Conservation (phyloP, 2,113 vertebrate species). For the Myrmecobius fasciatus region DNA sequence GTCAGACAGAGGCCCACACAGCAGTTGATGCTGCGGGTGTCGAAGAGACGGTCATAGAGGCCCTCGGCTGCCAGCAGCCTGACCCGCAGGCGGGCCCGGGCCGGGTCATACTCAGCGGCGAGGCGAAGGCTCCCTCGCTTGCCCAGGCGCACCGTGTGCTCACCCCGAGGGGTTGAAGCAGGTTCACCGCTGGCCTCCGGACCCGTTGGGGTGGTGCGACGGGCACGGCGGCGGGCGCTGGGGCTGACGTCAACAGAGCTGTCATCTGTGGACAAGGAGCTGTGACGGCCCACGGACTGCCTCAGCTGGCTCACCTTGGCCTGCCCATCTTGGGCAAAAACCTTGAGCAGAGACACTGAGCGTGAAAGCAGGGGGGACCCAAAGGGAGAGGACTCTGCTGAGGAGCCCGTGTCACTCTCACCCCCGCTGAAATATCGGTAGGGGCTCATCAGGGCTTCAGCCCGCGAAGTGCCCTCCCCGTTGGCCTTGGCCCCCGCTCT, state of each 20-base stretch:
- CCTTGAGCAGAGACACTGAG: slow-evolving; percentile 94
- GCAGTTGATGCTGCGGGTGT: slow-evolving; percentile 95
- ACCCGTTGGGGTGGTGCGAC: slow-evolving; percentile 78
- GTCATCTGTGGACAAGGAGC: slow-evolving; percentile 95
- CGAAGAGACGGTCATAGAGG: slow-evolving; percentile 91
- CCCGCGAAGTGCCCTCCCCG: slow-evolving; percentile 81
- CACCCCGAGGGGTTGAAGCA: slow-evolving; percentile 66
- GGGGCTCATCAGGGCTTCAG: slow-evolving; percentile 91
- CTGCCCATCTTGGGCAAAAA: slow-evolving; percentile 95
- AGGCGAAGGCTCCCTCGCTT: slow-evolving; percentile 90
- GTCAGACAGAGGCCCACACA: slow-evolving; percentile 95
- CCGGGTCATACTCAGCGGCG: slow-evolving; percentile 90
- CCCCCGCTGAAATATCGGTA: slow-evolving; percentile 95
- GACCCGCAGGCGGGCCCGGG: slow-evolving; percentile 91
- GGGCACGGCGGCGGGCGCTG: slow-evolving; percentile 87
- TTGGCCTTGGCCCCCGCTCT: slow-evolving; percentile 79
- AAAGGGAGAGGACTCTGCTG: slow-evolving; percentile 95
- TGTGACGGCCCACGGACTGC: slow-evolving; percentile 92
- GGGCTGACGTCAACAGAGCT: slow-evolving; percentile 95
- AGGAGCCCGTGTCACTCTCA: slow-evolving; percentile 97
- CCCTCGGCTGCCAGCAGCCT: slow-evolving; percentile 91
- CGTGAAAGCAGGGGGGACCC: slow-evolving; percentile 94
- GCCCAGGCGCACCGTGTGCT: slow-evolving; percentile 91
- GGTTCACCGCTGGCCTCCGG: slow-evolving; percentile 59
- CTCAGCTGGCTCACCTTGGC: slow-evolving; percentile 95